Percentiles rank a stretch among this genome's conserved stretches.
phyloP scores from a whole-genome alignment of 1,140 invertebrate species.

The Bilobella aurantiaca region DNA sequence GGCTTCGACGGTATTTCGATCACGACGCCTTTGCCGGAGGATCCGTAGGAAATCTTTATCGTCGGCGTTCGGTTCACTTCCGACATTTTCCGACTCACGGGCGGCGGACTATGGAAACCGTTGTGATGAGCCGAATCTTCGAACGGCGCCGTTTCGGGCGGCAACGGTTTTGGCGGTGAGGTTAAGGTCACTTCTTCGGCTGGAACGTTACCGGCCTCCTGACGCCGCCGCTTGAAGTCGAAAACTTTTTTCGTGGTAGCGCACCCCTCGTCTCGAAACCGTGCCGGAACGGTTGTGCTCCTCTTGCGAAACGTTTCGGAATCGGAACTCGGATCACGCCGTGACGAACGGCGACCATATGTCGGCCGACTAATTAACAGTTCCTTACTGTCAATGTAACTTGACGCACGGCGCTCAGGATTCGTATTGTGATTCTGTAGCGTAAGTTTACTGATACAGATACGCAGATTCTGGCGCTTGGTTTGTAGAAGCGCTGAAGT shows the following conservation, averaged over 20 bases:
- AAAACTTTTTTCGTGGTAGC: conserved; percentile 27
- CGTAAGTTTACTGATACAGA: conserved; percentile 24
- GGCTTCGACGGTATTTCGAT: conserved; percentile 28
- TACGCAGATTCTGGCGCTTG: conserved; percentile 9
- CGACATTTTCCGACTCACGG: background rate
- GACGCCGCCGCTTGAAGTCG: conserved; percentile 17
- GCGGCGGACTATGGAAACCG: background rate
- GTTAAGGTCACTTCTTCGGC: background rate
- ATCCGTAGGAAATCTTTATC: conserved; percentile 30
- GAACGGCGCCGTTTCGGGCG: background rate
- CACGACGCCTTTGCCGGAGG: conserved; percentile 24
- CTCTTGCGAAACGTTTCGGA: conserved; percentile 2
- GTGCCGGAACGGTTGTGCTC: conserved; percentile 18
- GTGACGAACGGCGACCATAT: background rate
- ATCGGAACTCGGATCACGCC: background rate
- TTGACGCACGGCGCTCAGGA: background rate
- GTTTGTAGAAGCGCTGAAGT: background rate
- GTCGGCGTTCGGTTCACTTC: conserved; percentile 24
- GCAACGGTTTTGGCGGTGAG: background rate
- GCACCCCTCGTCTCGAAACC: conserved; percentile 27
- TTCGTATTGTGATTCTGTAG: conserved; percentile 4
- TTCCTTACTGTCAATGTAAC: background rate
- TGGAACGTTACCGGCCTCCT: background rate
- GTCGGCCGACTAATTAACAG: background rate
- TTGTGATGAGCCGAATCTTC: background rate